Evolutionary conservation across 2,888 invertebrate species (phyloP).

Genomic region (Penaeus monodon): DNA sequence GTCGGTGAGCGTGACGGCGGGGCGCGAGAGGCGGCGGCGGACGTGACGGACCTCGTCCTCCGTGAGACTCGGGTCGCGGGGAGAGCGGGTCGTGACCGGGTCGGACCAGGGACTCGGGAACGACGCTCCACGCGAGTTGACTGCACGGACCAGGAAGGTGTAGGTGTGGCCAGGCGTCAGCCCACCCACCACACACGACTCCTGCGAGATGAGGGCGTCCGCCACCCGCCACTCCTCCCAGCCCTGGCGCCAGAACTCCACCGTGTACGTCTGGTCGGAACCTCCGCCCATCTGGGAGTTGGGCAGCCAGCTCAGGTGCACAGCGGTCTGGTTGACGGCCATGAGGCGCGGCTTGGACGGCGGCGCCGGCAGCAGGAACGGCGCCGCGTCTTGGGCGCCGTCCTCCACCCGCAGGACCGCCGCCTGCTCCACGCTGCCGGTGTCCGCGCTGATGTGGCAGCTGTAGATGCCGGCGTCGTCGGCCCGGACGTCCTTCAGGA

Average conservation of each 20-base stretch:
- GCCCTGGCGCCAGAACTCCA: slow-evolving; percentile 71
- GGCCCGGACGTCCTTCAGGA: slow-evolving; percentile 77
- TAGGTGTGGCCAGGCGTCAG: slow-evolving; percentile 85
- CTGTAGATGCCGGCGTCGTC: slow-evolving; percentile 84
- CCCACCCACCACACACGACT: slow-evolving; percentile 78
- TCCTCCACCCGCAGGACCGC: slow-evolving; percentile 72
- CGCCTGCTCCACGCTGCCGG: slow-evolving; percentile 86
- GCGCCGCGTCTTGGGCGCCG: slow-evolving; percentile 71
- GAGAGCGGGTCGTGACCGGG: slow-evolving; percentile 47
- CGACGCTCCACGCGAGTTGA: slow-evolving; percentile 57
- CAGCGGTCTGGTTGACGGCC: slow-evolving; percentile 77
- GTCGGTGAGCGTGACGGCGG: slow-evolving; percentile 76
- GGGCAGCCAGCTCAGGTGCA: slow-evolving; percentile 86
- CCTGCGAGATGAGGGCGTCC: slow-evolving; percentile 42
- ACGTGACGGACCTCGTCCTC: slow-evolving; percentile 47
- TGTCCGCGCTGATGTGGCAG: slow-evolving; percentile 85
- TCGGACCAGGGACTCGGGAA: slow-evolving; percentile 65
- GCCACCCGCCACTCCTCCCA: slow-evolving; percentile 64
- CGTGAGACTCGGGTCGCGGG: slow-evolving; percentile 31
- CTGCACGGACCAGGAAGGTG: slow-evolving; percentile 75
- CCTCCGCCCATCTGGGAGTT: slow-evolving; percentile 76
- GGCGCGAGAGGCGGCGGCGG: slow-evolving; percentile 47
- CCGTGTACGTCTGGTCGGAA: slow-evolving; percentile 86
- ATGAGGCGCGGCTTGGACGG: slow-evolving; percentile 83
- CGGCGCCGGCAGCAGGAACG: slow-evolving; percentile 79